These are phyloP conservation scores for Psittacula echo DNA, from an alignment of 2,797 vertebrate species.

Conservation along the genomic window DNA sequence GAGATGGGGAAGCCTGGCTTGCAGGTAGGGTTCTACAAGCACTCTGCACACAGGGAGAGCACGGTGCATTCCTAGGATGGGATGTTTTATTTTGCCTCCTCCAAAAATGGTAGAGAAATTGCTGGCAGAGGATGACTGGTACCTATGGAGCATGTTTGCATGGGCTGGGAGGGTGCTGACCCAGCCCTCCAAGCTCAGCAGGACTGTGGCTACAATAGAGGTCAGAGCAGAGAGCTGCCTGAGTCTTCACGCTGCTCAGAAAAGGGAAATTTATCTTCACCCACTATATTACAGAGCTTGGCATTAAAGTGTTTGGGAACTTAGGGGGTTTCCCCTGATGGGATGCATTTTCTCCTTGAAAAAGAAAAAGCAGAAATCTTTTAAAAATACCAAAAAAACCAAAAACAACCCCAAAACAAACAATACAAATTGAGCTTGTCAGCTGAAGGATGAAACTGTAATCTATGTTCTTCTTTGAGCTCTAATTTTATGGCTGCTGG, in stretches of 20 bases:
- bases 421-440: neutral
- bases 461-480: conserved; percentile 6
- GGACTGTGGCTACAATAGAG: rapidly evolving
- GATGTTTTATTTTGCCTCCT: neutral
- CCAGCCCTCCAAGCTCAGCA: rapidly evolving
- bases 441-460: neutral
- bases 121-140: neutral
- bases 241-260: neutral
- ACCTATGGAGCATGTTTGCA: rapidly evolving
- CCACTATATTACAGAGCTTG: rapidly evolving
- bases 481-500: conserved; percentile 52
- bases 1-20: neutral
- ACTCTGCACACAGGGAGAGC: neutral
- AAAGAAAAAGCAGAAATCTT: neutral
- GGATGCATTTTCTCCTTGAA: neutral
- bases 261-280: neutral
- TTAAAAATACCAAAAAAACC: neutral
- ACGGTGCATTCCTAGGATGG: rapidly evolving
- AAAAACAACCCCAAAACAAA: neutral
- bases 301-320: neutral
- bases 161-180: neutral
- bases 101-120: neutral
- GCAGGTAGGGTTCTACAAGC: neutral
- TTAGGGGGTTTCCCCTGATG: rapidly evolving
- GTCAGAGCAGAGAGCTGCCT: neutral